A percentile compares a stretch with the other conserved stretches of the same genome.
Evolutionary conservation across 2,888 invertebrate genomes (phyloP).

Genomic region (Nemurella pictetii): DNA sequence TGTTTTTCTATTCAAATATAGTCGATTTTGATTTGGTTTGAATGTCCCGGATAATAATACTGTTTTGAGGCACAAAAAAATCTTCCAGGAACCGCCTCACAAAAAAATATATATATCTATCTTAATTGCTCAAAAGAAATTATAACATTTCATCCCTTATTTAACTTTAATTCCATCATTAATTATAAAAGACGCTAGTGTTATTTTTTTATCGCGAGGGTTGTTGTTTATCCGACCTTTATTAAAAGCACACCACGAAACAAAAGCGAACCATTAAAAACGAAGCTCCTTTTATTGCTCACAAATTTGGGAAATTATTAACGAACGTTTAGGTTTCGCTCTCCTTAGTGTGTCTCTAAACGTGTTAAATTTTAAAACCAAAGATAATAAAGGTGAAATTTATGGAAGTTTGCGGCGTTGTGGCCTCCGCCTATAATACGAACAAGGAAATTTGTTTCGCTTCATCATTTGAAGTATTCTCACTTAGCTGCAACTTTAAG

Average conservation of each 20-base stretch:
- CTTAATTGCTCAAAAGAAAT: constrained; percentile 29
- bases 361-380: constrained; percentile 12
- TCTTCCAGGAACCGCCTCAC: too few relatives aligned
- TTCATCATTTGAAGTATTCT: background rate
- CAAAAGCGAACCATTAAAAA: constrained; percentile 16
- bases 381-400: background rate
- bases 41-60: background rate
- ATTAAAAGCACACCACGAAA: constrained; percentile 13
- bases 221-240: background rate
- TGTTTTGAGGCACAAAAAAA: too few relatives aligned
- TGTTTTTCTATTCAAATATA: background rate
- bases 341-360: background rate
- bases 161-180: constrained; percentile 26
- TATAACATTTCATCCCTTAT: constrained; percentile 35
- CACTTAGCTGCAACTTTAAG: background rate
- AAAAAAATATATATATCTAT: background rate
- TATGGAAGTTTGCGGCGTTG: background rate
- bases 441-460: constrained; percentile 23
- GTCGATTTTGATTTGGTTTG: background rate
- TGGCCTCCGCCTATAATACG: too few relatives aligned
- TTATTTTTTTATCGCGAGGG: background rate
- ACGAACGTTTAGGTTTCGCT: constrained; percentile 8
- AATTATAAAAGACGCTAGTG: constrained; percentile 13
- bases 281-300: background rate
- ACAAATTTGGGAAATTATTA: constrained; percentile 23